Conservation (phyloP, 1,140 invertebrate species). For the Bradynema listronoti region DNA sequence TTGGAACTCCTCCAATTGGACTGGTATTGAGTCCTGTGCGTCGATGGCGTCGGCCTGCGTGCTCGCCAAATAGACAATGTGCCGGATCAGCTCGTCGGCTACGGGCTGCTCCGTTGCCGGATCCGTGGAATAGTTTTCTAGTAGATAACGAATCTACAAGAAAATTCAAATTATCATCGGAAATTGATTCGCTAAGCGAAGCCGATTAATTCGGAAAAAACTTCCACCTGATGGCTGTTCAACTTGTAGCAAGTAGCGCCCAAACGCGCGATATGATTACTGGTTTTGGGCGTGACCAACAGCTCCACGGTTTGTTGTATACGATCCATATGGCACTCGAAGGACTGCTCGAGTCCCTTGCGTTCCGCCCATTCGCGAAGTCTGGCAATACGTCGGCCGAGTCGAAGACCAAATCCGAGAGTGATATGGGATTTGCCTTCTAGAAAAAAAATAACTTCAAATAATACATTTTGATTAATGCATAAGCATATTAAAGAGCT, state of each 20-base stretch:
- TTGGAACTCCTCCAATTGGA: slow-evolving; percentile 71
- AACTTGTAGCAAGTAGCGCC: slow-evolving; percentile 92
- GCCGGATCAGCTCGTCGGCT: slow-evolving; percentile 66
- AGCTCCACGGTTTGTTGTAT: slow-evolving; percentile 68
- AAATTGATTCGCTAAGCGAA: not conserved
- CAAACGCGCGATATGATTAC: slow-evolving; percentile 79
- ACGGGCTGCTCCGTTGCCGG: slow-evolving; percentile 63
- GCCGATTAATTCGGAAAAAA: not conserved
- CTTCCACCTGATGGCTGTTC: slow-evolving; percentile 80
- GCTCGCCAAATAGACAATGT: slow-evolving; percentile 72
- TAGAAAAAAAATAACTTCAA: too few relatives aligned
- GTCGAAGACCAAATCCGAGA: slow-evolving; percentile 70
- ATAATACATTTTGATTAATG: too few relatives aligned
- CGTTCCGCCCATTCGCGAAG: slow-evolving; percentile 90
- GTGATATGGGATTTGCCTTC: slow-evolving; percentile 60
- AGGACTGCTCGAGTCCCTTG: slow-evolving; percentile 89
- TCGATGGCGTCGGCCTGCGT: slow-evolving; percentile 84
- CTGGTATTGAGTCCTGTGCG: slow-evolving; percentile 77
- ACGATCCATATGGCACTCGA: slow-evolving; percentile 88
- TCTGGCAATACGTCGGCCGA: slow-evolving; percentile 75
- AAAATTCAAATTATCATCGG: slow-evolving; percentile 3
- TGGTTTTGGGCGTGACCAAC: slow-evolving; percentile 70
- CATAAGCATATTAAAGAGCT: too few relatives aligned
- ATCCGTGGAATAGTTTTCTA: slow-evolving; percentile 74
- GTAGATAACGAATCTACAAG: slow-evolving; percentile 62